phyloP scores from a whole-genome alignment of 1,140 invertebrate species.

The Spodoptera frugiperda region DNA sequence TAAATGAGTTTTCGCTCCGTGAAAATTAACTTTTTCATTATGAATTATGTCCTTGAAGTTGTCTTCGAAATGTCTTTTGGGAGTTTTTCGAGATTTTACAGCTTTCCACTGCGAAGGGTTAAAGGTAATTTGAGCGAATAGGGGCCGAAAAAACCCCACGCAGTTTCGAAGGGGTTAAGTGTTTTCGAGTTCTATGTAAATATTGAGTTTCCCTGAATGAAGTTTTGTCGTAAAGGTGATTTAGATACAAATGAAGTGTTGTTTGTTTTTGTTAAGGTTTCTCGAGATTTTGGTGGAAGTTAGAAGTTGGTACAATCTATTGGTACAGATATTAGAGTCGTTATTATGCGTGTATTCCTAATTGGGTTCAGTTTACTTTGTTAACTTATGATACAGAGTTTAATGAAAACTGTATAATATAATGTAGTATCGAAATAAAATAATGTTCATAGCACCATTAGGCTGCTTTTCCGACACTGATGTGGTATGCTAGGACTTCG shows the following conservation, averaged over 20 bases:
- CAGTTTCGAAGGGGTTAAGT: slow-evolving; percentile 65
- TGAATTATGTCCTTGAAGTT: slow-evolving; percentile 82
- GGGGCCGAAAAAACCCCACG: slow-evolving; percentile 52
- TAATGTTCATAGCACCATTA: too few species aligned
- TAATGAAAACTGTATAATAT: too few species aligned
- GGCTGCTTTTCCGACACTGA: too few species aligned
- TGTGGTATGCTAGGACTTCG: too few species aligned
- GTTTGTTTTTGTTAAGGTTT: slow-evolving; percentile 33
- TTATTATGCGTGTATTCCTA: neutral
- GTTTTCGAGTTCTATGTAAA: slow-evolving; percentile 47
- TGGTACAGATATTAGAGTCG: neutral
- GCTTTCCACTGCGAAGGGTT: slow-evolving; percentile 51
- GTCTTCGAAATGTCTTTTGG: slow-evolving; percentile 77
- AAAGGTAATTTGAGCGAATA: slow-evolving; percentile 58
- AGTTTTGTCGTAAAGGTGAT: slow-evolving; percentile 44
- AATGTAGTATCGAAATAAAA: too few species aligned
- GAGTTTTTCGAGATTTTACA: slow-evolving; percentile 84
- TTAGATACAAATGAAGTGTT: slow-evolving; percentile 35
- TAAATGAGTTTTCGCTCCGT: slow-evolving; percentile 76
- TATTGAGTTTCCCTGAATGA: slow-evolving; percentile 47
- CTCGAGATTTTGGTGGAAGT: neutral
- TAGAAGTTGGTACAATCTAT: neutral
- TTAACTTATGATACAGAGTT: too few species aligned
- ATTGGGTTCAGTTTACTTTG: too few species aligned
- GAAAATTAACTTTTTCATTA: slow-evolving; percentile 86